Base-by-base conservation (phyloP, 2,888 invertebrate genomes). In the Caenorhabditis drosophilae region DNA sequence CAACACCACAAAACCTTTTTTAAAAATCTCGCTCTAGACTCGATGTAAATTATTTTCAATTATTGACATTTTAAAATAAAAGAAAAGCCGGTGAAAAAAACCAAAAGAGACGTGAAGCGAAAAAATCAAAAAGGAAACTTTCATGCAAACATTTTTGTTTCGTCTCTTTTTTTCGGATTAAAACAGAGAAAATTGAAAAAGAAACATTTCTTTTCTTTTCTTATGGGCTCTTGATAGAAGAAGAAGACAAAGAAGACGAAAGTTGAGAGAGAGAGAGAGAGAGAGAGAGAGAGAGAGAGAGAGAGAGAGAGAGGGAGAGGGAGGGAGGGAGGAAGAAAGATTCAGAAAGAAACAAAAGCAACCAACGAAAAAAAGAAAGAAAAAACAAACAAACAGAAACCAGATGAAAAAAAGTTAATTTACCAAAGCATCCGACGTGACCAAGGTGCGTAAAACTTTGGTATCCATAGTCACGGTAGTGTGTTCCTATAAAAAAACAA, bases 381-480 rank as follows among this genome's bases (percentile, higher is more conserved):
- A 35, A 45, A 45, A 22, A 2, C 22, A 42, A 50, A 44, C 36
- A 49, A 15, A 23, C 9, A 16, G 34, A 47, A 47, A 47, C 4
- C 18, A 40, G 38, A 27, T 18, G 9, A 52, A 31, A 46, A 23
- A 38, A 27, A 41, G 41, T 20, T 12, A 38, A 60, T 48, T 67
- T 78, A 78, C 78, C 78, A 72, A 72, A 73, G 61, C 70, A 69
- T 62, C 74, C 75, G 22, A 78, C 78, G 59, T 72, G 66, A 45
- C 74, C 77, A 54, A 78, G 73, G 57, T 76, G 77, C 47, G 70
- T 69, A 61, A 78, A 73, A 59, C 75, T 76, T 62, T 78, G 78
- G 58, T 75, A 78, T 53, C 77, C 78, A 57, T 76, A 79, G 53
- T 73, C 69, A 52, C 73, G 72, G 45, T 54, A 55, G 38, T 51